These are phyloP conservation scores for Anabacerthia variegaticeps DNA, from an alignment of 2,797 vertebrate genomes.

Conservation along the genomic window DNA sequence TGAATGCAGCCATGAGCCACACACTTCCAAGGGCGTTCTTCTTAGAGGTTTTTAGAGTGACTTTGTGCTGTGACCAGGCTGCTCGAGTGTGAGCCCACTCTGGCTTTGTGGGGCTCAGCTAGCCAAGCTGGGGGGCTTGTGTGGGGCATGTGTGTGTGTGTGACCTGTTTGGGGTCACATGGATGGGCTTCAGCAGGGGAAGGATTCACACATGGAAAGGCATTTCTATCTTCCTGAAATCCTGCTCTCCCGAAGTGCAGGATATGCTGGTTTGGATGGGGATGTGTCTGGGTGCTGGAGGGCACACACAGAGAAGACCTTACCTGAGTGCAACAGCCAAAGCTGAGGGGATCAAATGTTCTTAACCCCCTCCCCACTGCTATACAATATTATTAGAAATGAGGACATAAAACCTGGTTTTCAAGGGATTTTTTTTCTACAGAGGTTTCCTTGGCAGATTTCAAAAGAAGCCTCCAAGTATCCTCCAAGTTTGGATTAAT, in stretches of 20 bases:
- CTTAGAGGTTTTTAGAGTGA: not conserved
- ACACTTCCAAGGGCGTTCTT: not conserved
- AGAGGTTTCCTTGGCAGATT: not conserved
- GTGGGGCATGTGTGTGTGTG: no score
- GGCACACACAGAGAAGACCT: fast-evolving
- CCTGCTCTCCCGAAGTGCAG: not conserved
- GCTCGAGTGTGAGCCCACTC: fast-evolving
- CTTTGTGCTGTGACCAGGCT: not conserved
- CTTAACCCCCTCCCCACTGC: fast-evolving
- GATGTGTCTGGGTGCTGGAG: not conserved
- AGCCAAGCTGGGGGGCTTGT: no score
- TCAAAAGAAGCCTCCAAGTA: not conserved
- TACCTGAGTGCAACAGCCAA: not conserved
- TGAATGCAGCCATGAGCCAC: fast-evolving
- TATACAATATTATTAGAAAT: not conserved
- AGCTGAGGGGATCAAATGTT: not conserved
- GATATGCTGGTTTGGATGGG: not conserved
- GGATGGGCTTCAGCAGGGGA: not conserved
- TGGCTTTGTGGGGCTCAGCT: not conserved
- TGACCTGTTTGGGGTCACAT: fast-evolving
- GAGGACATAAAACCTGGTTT: not conserved
- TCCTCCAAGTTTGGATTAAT: not conserved
- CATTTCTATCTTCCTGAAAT: no score
- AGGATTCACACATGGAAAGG: not conserved
- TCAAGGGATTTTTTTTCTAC: not conserved